Percentiles rank a stretch among this genome's conserved stretches.
Conservation (phyloP, 2,113 vertebrate species). For the Eclectus roratus region DNA sequence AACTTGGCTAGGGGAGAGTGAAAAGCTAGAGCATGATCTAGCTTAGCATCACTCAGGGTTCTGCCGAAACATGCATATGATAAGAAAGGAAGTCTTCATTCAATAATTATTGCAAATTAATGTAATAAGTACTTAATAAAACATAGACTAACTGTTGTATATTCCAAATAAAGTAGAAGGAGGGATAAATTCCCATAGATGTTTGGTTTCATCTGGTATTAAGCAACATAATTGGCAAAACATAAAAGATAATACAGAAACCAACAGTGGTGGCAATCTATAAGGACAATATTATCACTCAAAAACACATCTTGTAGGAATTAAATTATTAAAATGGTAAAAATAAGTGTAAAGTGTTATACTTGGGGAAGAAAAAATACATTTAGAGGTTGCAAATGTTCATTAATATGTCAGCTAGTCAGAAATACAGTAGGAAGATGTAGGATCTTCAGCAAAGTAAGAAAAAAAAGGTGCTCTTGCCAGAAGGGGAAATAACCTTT, state of each 20-base stretch:
- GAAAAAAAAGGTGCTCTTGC: rapidly evolving
- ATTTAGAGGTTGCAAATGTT: not conserved
- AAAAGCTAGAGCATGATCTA: not conserved
- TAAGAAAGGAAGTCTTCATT: not conserved
- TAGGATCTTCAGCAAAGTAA: not conserved
- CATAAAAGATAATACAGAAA: not conserved
- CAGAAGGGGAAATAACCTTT: not conserved
- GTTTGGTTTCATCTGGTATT: not conserved
- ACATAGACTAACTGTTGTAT: not conserved
- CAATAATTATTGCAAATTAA: not conserved
- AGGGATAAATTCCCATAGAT: not conserved
- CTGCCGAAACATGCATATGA: not conserved
- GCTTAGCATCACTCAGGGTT: not conserved
- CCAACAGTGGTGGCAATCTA: not conserved
- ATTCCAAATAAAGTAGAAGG: not conserved
- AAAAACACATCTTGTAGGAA: not conserved
- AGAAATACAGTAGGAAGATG: not conserved
- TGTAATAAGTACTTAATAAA: not conserved
- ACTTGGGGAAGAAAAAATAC: not conserved
- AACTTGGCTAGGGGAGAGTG: not conserved
- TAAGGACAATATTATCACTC: not conserved
- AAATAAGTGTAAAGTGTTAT: not conserved
- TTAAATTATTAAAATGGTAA: not conserved
- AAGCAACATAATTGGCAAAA: not conserved
- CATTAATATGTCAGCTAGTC: not conserved